Percentiles rank a stretch among this genome's conserved stretches.
Evolutionary conservation across 2,797 vertebrate species (phyloP).

Genomic region (Sebastes iracundus): DNA sequence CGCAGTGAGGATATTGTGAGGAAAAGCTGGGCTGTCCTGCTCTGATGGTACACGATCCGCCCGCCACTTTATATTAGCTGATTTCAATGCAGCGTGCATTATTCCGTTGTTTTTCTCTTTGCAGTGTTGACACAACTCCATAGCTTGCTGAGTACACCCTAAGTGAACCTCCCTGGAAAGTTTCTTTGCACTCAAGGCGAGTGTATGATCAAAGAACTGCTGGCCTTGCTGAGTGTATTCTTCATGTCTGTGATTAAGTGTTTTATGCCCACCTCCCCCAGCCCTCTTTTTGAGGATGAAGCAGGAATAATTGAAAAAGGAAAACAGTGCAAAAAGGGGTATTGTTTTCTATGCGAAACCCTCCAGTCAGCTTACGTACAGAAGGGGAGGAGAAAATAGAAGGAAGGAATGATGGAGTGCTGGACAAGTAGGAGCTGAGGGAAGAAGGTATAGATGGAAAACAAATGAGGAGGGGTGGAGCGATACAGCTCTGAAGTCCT

Average conservation of each 20-base stretch:
- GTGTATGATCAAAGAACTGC: constrained; percentile 45
- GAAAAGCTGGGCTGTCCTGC: not conserved
- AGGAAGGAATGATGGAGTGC: not conserved
- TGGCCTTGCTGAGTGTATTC: constrained; percentile 28
- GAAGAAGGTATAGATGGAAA: constrained; percentile 1
- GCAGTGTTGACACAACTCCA: constrained; percentile 35
- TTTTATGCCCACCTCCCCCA: constrained; percentile 7
- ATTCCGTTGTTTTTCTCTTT: not conserved
- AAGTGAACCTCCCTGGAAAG: constrained; percentile 43
- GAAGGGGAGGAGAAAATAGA: not conserved
- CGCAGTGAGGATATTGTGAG: not conserved
- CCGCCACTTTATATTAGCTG: constrained; percentile 2
- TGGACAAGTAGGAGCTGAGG: not conserved
- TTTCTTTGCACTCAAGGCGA: constrained; percentile 42
- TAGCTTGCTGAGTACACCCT: constrained; percentile 8
- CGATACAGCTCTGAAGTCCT: not conserved
- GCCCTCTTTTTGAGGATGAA: constrained; percentile 16
- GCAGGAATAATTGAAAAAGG: constrained; percentile 36
- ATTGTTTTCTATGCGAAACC: constrained; percentile 15
- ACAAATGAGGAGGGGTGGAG: constrained; percentile 8
- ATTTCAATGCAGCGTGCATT: not conserved
- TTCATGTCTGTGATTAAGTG: constrained; percentile 26
- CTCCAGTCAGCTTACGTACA: not conserved
- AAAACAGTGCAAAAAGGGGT: constrained; percentile 5
- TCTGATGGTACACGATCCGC: not conserved